Percentiles rank a stretch among this genome's conserved stretches.
phyloP scores from a whole-genome alignment of 1,140 invertebrate species.

The Heliconius eleuchia region DNA sequence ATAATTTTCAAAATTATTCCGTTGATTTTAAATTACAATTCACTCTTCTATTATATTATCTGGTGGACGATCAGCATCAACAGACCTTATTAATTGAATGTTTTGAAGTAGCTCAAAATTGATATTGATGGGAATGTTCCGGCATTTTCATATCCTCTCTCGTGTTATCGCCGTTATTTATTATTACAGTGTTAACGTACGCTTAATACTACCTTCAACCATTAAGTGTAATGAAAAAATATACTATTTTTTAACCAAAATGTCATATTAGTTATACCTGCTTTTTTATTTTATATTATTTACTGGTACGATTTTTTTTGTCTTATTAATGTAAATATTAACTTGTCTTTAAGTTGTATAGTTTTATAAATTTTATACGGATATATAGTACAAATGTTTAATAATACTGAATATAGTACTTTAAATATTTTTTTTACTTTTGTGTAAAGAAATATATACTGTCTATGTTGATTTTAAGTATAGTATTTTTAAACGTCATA shows the following conservation, averaged over 20 bases:
- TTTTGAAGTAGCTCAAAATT: constrained; percentile 57
- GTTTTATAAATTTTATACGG: background rate
- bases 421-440: background rate
- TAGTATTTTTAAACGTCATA: background rate
- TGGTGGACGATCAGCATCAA: constrained; percentile 1
- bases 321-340: background rate
- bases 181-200: constrained; percentile 19
- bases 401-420: background rate
- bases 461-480: background rate
- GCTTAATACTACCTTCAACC: background rate
- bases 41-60: background rate
- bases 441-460: background rate
- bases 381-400: constrained; percentile 8
- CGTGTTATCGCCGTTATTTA: constrained; percentile 30
- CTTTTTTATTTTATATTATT: background rate
- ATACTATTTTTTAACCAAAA: background rate
- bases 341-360: background rate
- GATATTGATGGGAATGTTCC: constrained; percentile 67
- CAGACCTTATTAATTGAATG: constrained; percentile 56
- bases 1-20: background rate
- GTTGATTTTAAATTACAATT: background rate
- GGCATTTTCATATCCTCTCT: constrained; percentile 48
- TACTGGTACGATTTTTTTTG: background rate
- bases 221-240: constrained; percentile 9
- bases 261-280: background rate